These are phyloP conservation scores for Lasioglossum vierecki DNA, from an alignment of 2,888 invertebrate genomes.

Conservation along the genomic window DNA sequence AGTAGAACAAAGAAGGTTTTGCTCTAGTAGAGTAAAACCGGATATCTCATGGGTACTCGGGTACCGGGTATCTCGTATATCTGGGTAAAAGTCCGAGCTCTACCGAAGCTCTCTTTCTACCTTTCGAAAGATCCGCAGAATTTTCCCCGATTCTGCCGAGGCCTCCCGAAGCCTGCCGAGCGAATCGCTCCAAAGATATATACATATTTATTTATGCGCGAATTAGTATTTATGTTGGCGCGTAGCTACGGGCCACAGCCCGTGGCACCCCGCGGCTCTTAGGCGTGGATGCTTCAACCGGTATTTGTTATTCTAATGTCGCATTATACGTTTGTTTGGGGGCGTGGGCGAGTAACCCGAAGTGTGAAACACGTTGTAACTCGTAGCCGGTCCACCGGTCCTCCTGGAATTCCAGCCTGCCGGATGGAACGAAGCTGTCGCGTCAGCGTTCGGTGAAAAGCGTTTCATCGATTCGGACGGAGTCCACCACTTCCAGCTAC, in stretches of 20 bases:
- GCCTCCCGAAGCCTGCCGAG: constrained; percentile 15
- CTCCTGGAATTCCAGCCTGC: constrained; percentile 76
- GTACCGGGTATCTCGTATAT: too few relatives aligned
- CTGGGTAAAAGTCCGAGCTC: too few relatives aligned
- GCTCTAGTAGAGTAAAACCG: too few relatives aligned
- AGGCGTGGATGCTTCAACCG: constrained; percentile 80
- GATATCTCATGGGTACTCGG: too few relatives aligned
- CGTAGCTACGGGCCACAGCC: constrained; percentile 49
- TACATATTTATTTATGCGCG: constrained; percentile 68
- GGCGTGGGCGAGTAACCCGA: constrained; percentile 79
- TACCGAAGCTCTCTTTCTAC: neutral
- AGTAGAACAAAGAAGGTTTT: too few relatives aligned
- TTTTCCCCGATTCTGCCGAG: constrained; percentile 50
- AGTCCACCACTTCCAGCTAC: neutral
- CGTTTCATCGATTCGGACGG: constrained; percentile 39
- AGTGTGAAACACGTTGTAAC: constrained; percentile 83
- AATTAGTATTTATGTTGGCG: constrained; percentile 73
- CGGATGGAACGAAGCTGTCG: constrained; percentile 35
- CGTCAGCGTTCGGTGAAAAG: constrained; percentile 42
- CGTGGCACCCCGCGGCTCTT: constrained; percentile 77
- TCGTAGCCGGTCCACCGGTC: constrained; percentile 70
- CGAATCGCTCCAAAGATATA: constrained; percentile 53
- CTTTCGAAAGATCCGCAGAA: constrained; percentile 52
- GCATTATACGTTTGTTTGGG: constrained; percentile 80
- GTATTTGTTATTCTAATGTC: constrained; percentile 84